These are phyloP conservation scores for Boulengeromyrus knoepffleri DNA, from an alignment of 2,113 vertebrate genomes.

Conservation along the genomic window DNA sequence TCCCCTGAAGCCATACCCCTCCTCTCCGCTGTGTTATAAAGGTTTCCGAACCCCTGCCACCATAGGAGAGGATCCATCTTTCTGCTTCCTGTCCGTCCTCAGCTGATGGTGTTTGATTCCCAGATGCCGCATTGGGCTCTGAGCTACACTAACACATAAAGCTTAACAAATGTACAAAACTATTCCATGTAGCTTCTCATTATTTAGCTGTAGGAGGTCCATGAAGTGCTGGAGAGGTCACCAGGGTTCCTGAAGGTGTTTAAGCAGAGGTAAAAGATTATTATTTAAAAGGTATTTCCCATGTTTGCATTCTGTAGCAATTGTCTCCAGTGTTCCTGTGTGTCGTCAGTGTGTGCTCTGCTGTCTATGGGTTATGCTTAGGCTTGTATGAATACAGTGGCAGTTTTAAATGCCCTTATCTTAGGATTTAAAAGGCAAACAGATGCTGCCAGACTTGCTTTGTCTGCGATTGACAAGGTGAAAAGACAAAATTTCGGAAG, in stretches of 20 bases:
- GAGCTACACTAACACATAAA: not conserved
- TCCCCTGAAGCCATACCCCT: not conserved
- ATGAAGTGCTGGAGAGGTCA: not conserved
- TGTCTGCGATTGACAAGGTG: not conserved
- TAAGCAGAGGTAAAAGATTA: not conserved
- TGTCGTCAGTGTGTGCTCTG: not conserved
- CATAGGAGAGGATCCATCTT: not conserved
- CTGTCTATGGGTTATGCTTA: not conserved
- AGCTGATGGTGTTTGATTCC: not conserved
- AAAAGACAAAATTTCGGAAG: not conserved
- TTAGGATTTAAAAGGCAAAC: not conserved
- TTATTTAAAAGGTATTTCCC: not conserved
- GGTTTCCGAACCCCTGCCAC: not conserved
- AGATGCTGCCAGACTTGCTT: not conserved
- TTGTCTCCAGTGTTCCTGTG: not conserved
- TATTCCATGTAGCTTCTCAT: not conserved
- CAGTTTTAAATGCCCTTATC: not conserved
- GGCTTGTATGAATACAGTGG: not conserved
- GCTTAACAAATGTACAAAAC: not conserved
- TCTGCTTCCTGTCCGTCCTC: not conserved
- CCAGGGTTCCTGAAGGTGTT: not conserved
- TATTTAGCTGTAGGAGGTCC: not conserved
- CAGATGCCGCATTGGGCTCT: too few relatives aligned
- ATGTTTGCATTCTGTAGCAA: not conserved
- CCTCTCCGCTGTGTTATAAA: not conserved